These are phyloP conservation scores for Halyomorpha halys DNA, from an alignment of 1,140 invertebrate genomes.

Conservation along the genomic window DNA sequence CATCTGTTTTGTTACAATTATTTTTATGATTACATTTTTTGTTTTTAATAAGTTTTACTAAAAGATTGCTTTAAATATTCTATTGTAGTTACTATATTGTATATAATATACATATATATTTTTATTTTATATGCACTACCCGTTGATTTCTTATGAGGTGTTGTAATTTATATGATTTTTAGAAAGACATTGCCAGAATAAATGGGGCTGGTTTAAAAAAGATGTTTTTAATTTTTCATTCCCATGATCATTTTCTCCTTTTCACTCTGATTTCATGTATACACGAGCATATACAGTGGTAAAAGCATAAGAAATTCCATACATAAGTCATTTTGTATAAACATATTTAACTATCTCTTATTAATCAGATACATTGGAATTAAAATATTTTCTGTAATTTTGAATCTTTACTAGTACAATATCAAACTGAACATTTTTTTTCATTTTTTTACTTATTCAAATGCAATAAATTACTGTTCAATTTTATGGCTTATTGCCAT, in stretches of 20 bases:
- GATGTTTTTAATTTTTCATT: not conserved
- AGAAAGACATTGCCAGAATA: constrained; percentile 23
- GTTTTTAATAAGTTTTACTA: constrained; percentile 19
- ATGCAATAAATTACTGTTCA: too few relatives aligned
- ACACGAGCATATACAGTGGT: too few relatives aligned
- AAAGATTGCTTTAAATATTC: constrained; percentile 16
- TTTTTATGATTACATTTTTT: not conserved
- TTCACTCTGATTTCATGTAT: too few relatives aligned
- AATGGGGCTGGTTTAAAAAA: constrained; percentile 22
- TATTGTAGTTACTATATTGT: constrained; percentile 19
- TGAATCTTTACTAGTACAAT: too few relatives aligned
- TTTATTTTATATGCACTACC: constrained; percentile 23
- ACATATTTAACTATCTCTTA: too few relatives aligned
- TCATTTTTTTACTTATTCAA: too few relatives aligned
- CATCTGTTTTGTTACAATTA: not conserved
- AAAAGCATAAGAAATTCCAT: too few relatives aligned
- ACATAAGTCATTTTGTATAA: too few relatives aligned
- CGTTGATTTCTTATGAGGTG: constrained; percentile 21
- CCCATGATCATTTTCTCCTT: not conserved
- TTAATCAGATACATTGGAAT: too few relatives aligned
- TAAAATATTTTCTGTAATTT: too few relatives aligned
- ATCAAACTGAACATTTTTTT: too few relatives aligned
- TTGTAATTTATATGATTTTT: constrained; percentile 23
- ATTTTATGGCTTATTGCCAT: too few relatives aligned
- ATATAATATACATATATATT: constrained; percentile 20